A percentile compares a stretch with the other conserved stretches of the same genome.
Evolutionary conservation across 1,140 invertebrate genomes (phyloP).

Genomic region (Ips nitidus): DNA sequence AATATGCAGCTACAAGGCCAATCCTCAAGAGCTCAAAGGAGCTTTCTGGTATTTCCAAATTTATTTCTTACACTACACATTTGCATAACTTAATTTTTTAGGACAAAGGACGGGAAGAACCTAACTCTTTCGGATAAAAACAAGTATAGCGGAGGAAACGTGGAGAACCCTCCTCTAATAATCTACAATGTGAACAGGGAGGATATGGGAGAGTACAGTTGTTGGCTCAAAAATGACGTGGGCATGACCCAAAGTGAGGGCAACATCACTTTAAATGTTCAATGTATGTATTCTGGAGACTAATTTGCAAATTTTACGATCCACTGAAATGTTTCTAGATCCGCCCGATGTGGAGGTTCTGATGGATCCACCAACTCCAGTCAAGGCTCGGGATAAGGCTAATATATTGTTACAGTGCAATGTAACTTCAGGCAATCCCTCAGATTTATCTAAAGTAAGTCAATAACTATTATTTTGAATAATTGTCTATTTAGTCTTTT

Average conservation of each 20-base stretch:
- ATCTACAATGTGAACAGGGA: conserved; percentile 74
- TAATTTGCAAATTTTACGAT: not conserved
- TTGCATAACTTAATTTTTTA: conserved; percentile 49
- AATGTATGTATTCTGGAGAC: conserved; percentile 66
- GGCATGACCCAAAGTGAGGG: conserved; percentile 70
- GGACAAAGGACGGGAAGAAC: conserved; percentile 71
- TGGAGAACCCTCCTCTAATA: conserved; percentile 70
- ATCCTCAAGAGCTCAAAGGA: conserved; percentile 72
- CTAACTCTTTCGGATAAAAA: conserved; percentile 61
- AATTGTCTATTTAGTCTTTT: not conserved
- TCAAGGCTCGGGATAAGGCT: conserved; percentile 75
- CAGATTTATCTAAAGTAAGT: conserved; percentile 63
- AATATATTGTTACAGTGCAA: conserved; percentile 84
- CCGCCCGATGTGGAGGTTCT: conserved; percentile 74
- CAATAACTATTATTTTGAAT: conserved; percentile 12
- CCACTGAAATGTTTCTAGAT: conserved; percentile 55
- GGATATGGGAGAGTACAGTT: conserved; percentile 81
- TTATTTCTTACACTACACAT: not conserved
- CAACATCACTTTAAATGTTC: conserved; percentile 70
- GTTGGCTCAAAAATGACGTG: conserved; percentile 74
- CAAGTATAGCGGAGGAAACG: conserved; percentile 74
- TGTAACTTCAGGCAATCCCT: conserved; percentile 69
- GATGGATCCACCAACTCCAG: conserved; percentile 73
- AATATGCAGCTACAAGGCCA: conserved; percentile 78
- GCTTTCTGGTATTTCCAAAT: conserved; percentile 69